Evolutionary conservation across 2,888 invertebrate species (phyloP).

Genomic region (Nomada ferruginata): DNA sequence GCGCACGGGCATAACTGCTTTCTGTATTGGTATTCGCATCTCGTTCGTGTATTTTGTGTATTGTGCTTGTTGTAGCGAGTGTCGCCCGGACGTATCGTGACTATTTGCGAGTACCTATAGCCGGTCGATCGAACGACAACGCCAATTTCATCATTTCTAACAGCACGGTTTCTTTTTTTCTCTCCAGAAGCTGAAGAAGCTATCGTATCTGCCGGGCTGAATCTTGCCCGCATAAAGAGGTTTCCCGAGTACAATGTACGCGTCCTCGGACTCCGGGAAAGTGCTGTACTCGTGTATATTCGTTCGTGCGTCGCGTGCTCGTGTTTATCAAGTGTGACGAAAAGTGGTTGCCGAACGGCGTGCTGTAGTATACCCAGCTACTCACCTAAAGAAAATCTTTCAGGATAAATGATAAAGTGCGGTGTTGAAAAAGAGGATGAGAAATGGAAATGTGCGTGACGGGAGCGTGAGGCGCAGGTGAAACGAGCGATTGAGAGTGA

Average conservation of each 20-base stretch:
- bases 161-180: conserved; percentile 37
- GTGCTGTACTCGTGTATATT: conserved; percentile 21
- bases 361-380: conserved; percentile 7
- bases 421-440: conserved; percentile 28
- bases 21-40: conserved; percentile 52
- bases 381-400: conserved; percentile 23
- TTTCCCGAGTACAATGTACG: conserved; percentile 34
- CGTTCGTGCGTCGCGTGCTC: conserved; percentile 22
- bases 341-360: conserved; percentile 34
- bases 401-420: neutral
- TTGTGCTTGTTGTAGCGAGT: conserved; percentile 33
- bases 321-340: conserved; percentile 59
- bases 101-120: conserved; percentile 30
- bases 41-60: conserved; percentile 56
- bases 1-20: conserved; percentile 60
- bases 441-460: neutral
- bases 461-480: conserved; percentile 23
- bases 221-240: conserved; percentile 30
- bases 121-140: conserved; percentile 33
- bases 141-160: conserved; percentile 39
- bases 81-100: conserved; percentile 41
- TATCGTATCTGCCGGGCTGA: conserved; percentile 40
- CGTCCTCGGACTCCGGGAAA: conserved; percentile 34
- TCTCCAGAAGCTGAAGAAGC: conserved; percentile 14
- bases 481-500: conserved; percentile 38